Evolutionary conservation across 2,113 vertebrate genomes (phyloP).

Genomic region (Tachysurus vachellii): DNA sequence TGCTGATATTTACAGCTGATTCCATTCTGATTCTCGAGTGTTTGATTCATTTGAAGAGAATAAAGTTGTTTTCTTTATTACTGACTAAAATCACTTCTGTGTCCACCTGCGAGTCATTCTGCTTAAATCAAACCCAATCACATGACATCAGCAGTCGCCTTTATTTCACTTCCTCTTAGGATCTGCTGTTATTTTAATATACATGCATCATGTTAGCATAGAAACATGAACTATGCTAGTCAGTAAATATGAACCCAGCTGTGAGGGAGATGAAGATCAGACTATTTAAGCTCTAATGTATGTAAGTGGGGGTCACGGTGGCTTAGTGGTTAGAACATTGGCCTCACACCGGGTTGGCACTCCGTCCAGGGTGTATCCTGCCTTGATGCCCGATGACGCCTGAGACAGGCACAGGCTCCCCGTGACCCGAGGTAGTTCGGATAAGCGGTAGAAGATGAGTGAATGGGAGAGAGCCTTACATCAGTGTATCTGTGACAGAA

Average conservation of each 20-base stretch:
- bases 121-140: background rate
- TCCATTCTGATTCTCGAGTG: too few relatives aligned
- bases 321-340: too few relatives aligned
- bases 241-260: background rate
- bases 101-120: background rate
- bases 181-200: background rate
- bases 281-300: background rate
- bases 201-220: background rate
- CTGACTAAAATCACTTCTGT: background rate
- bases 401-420: too few relatives aligned
- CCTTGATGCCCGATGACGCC: too few relatives aligned
- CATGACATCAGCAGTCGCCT: background rate
- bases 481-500: background rate
- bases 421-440: too few relatives aligned
- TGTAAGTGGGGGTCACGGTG: too few relatives aligned
- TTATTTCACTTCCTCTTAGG: background rate
- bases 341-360: too few relatives aligned
- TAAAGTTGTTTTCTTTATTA: background rate
- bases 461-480: too few relatives aligned
- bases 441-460: too few relatives aligned
- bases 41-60: too few relatives aligned
- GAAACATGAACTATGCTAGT: background rate
- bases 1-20: too few relatives aligned
- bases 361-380: too few relatives aligned
- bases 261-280: background rate